Base-by-base conservation (phyloP, 1,140 invertebrate species). In the Propsilocerus akamusi region DNA sequence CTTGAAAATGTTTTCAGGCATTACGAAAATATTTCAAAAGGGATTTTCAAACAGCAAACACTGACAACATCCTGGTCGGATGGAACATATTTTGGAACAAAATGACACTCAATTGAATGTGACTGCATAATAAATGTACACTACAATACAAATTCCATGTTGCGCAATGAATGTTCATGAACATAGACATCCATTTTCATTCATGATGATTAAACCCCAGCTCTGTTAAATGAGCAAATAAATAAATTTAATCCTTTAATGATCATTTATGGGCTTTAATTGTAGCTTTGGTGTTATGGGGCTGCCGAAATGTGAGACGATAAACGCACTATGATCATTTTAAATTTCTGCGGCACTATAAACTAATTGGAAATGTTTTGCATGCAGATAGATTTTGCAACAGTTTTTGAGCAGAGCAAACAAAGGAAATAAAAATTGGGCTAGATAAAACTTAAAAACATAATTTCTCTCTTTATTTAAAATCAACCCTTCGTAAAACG, bases 201-300 rank as follows among this genome's bases (percentile, higher is more conserved):
- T 41, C 22, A 37, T 37, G 32, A 12, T n/a, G 11, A 37, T 37
- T 37, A 37, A 37, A 41, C 8, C 34, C 34, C 4, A 41, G 14
- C 6, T 7, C 34, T 37, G 32, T 41, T 41, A 20, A 41, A 41
- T 41, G 34, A 41, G 34, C 34, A 41, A 20, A 41, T 41, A 41
- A 41, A 41, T 41, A 41, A 41, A 41, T 41, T 41, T 20, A 41
- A 41, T 41, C 34, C 34, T 41, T 41, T 41, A 41, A 41, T 41
- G 34, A 41, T 10, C 8, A 7, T 14, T 41, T 41, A 41, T 41
- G 34, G 22, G 14, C 22, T 20, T 41, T 41, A 41, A 41, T 41
- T 41, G 34, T 20, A n/a, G n/a, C n/a, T n/a, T n/a, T n/a, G n/a
- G n/a, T n/a, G n/a, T n/a, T n/a, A n/a, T n/a, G n/a, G n/a, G n/a